Evolutionary conservation across 1,140 invertebrate genomes (phyloP), one percentile per base, ranked within the genome.

Genomic region (Heliconius melpomene): DNA sequence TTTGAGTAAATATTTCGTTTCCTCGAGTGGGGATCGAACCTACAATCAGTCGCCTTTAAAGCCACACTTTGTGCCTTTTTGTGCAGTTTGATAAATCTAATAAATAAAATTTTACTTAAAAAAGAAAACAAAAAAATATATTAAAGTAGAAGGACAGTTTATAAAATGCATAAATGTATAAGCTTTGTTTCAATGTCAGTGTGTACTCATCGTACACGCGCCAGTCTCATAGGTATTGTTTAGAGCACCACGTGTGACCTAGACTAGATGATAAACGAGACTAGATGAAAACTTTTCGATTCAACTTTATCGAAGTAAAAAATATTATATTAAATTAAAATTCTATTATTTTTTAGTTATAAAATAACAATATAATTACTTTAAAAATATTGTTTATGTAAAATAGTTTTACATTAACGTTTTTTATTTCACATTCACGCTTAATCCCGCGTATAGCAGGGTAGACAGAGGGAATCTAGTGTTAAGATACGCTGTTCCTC

Each of bases 191-290:
- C 57, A 66, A 66, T 66, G 57, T 66, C 57, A 66, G 23, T 16
- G 57, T 66, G 57, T 13, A 29, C 23, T 60, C 38, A 36, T 32
- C 57, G 73, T 36, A 70, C 54, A 74, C 73, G 54, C 78, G 78
- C 60, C 75, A 32, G 57, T 66, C 11, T 57, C n/a, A 20, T 57
- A 32, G 74, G 74, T 57, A 76, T 76, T 76, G 57, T 76, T 52
- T 40, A 36, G 32, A 32, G 11, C 23, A 26, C 74, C 78, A 75
- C 78, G 78, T 79, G 78, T 79, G 78, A 75, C 78, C 78, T 70
- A 79, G 73, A 75, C 78, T 79, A 32, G 11, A 8, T 26, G 29
- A 50, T n/a, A 74, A 75, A 60, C 54, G 50, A 16, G 52, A 74
- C 29, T 29, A 29, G 29, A 29, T 29, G 29, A 29, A 57, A 57